Conservation (phyloP, 2,888 invertebrate genomes). For the Drosophila algonquin region DNA sequence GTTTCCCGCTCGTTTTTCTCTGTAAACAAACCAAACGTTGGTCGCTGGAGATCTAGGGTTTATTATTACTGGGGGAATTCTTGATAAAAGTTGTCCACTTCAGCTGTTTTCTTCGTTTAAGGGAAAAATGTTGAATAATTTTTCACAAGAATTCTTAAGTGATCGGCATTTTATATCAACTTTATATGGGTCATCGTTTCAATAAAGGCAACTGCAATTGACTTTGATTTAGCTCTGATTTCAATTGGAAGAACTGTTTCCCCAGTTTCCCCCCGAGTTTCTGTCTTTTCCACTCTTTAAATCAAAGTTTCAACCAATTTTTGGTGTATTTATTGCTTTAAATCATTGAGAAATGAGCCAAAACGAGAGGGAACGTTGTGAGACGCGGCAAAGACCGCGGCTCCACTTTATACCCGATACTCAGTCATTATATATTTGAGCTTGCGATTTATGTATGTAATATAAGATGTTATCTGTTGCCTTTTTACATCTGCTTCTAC, state of each 20-base stretch:
- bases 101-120: not conserved
- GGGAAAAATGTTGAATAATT: not conserved
- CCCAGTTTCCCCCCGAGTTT: too few species aligned
- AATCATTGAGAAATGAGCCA: too few species aligned
- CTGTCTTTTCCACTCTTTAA: not conserved
- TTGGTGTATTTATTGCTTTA: too few species aligned
- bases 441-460: too few species aligned
- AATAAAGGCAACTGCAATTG: not conserved
- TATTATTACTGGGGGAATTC: not conserved
- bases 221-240: not conserved
- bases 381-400: too few species aligned
- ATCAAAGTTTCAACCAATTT: not conserved
- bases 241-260: not conserved
- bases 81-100: not conserved
- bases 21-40: not conserved
- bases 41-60: not conserved
- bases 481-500: too few species aligned
- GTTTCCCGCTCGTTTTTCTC: not conserved
- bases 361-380: too few species aligned
- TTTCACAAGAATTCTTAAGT: not conserved
- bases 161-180: not conserved
- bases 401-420: too few species aligned
- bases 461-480: too few species aligned
- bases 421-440: too few species aligned
- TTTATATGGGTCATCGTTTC: not conserved